Evolutionary conservation across 2,113 vertebrate species (phyloP), one percentile per base, ranked within the genome.

Genomic region (Pseudolaguvia tuberculata): DNA sequence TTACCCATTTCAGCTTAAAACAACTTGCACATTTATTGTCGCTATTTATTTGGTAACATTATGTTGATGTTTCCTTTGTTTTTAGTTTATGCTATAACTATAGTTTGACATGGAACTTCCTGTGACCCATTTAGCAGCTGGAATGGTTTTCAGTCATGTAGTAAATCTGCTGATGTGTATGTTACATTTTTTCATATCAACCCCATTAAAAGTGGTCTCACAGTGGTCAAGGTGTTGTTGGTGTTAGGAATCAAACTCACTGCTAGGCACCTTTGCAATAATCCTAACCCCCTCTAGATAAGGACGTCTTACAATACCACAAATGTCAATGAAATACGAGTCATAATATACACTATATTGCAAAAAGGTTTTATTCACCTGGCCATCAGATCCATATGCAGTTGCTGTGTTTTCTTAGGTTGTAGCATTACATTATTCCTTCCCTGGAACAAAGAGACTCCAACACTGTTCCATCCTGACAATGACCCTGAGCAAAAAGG

Each of bases 1-100:
- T 15, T 29, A 50, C 29, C 63, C 0, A 50, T 67, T 67, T 12
- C 23, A 29, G 9, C 1, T 4, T 23, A 50, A 66, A 50, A 23
- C 9, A 50, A 48, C n/a, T n/a, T n/a, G 23, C 45, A 2, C 18
- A 11, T 23, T 66, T 11, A 13, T 66, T 50, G 42, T 50, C 48
- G 14, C 45, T 42, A 66, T 50, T 9, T 42, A 66, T 50, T 9
- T 66, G 63, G 23, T 50, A 45, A 67, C 45, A 67, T 67, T n/a
- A 67, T 67, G 45, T 5, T 50, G 50, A 17, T 50, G 23, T 67
- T 11, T 67, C 1, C 63, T 50, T 71, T 35, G 3, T 58, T 23
- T 71, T 4, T 45, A 47, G 53, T 58, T 71, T 57, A 71, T 57
- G 39, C 45, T 17, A 29, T 25, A 50, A 29, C 23, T 17, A 67